Evolutionary conservation across 2,113 vertebrate species (phyloP), one percentile per base, ranked within the genome.

Genomic region (Pelecanoides urinatrix): DNA sequence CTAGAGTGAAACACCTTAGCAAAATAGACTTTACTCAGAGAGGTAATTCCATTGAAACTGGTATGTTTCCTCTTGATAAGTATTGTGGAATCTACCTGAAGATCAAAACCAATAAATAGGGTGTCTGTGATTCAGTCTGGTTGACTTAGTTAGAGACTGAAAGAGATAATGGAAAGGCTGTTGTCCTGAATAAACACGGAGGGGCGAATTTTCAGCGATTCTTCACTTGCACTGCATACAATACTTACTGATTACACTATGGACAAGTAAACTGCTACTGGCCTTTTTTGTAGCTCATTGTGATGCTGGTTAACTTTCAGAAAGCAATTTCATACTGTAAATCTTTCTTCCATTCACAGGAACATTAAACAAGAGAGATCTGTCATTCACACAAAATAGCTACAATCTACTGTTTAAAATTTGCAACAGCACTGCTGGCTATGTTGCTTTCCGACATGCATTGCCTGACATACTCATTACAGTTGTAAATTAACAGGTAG

Each of bases 371-470:
- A 50, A 66, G 44, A 59, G 20, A 34, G 9, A 32, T n/a, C 14
- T 10, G 15, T 80, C 22, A 34, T 62, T 94, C 26, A 55, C 13
- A 63, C 2, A 91, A 86, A 77, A 52, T 34, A 70, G 13, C 12
- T 81, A 38, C 18, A 18, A n/a, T 45, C 2, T 80, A 59, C 22
- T 27, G 6, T 59, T 68, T 32, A 78, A 88, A 87, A 62, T 44
- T 47, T 91, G 7, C 27, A 94, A 34, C 6, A 32, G 2, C 16
- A 29, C 21, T 83, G 5, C 6, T 93, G 27, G 20, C 20, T 71
- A 7, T 0, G 0, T 10, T 67, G 40, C 7, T 50, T 50, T 88
- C 47, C 23, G 10, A 19, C 5, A 16, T 13, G 3, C 3, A 21
- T 6, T 61, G 10, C 47, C 19, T 63, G 38, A 78, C 2, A 23